Base-by-base conservation (phyloP, 2,113 vertebrate species). In the Pterocles burchelli region DNA sequence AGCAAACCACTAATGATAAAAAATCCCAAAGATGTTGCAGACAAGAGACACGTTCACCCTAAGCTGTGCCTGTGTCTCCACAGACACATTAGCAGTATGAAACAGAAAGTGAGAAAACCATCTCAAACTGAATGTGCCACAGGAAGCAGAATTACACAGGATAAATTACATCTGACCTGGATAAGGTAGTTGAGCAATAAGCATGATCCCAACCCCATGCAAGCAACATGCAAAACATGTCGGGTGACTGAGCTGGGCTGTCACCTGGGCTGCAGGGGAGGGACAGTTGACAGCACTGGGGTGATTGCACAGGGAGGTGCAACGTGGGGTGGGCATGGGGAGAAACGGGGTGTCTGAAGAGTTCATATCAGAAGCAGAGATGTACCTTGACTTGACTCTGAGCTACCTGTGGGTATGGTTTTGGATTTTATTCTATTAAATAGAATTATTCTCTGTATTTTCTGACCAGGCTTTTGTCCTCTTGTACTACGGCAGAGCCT, bases 371-470 rank as follows among this genome's bases (percentile, higher is more conserved):
- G 95, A 80, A 90, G 88, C 86, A 85, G 86, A 70, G 86, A 96
- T 95, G 90, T 91, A 96, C 67, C 43, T 91, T 93, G 89, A 92
- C 11, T 14, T 88, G 89, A 90, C 89, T 73, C 66, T 92, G 73
- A 89, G 61, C 92, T 92, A 90, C 73, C 19, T 95, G 72, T 96
- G 86, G 89, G 93, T 94, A 96, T 92, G 93, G 68, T 24, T 93
- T 90, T 55, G 10, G 4, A 75, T 95, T 94, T 85, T 75, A 73
- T 89, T 92, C 81, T 90, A 11, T 80, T 73, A 80, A 88, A 72
- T 90, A 80, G 46, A 46, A 89, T 72, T 58, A 20, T 79, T 88
- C 85, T 70, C 62, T 80, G 2, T 84, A 34, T 76, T 89, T 91
- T 85, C 65, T 90, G 67, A 45, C 7, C 48, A 65, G 31, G 49